A percentile compares a stretch with the other conserved stretches of the same genome.
phyloP scores from a whole-genome alignment of 2,113 vertebrate species.

The Nestor notabilis region DNA sequence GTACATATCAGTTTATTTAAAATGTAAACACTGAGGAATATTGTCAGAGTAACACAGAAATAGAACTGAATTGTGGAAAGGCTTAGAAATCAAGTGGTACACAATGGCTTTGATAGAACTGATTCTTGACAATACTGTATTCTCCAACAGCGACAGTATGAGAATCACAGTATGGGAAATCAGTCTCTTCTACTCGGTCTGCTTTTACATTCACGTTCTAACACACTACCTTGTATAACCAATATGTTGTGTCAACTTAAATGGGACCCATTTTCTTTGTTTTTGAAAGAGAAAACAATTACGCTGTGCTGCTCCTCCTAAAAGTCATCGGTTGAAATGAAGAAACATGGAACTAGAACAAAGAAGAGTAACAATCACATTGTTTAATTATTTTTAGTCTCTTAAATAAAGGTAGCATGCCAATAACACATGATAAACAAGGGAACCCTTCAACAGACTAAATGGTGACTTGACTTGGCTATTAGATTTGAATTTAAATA shows the following conservation, averaged over 20 bases:
- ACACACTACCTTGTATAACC: not conserved
- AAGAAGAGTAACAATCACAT: not conserved
- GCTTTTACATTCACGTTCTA: not conserved
- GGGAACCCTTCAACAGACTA: not conserved
- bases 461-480: not conserved
- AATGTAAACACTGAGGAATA: not conserved
- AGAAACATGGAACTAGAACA: not conserved
- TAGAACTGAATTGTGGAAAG: not conserved
- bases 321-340: not conserved
- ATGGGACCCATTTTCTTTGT: not conserved
- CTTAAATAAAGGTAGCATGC: not conserved
- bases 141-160: not conserved
- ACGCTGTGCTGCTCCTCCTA: not conserved
- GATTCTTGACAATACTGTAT: not conserved
- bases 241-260: not conserved
- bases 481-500: not conserved
- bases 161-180: not conserved
- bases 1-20: not conserved
- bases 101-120: not conserved
- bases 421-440: not conserved
- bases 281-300: not conserved
- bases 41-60: not conserved
- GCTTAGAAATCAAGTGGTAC: not conserved
- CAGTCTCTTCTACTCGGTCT: not conserved
- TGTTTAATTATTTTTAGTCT: not conserved